Evolutionary conservation across 2,888 invertebrate genomes (phyloP), one percentile per base, ranked within the genome.

Genomic region (Chesias legatella): DNA sequence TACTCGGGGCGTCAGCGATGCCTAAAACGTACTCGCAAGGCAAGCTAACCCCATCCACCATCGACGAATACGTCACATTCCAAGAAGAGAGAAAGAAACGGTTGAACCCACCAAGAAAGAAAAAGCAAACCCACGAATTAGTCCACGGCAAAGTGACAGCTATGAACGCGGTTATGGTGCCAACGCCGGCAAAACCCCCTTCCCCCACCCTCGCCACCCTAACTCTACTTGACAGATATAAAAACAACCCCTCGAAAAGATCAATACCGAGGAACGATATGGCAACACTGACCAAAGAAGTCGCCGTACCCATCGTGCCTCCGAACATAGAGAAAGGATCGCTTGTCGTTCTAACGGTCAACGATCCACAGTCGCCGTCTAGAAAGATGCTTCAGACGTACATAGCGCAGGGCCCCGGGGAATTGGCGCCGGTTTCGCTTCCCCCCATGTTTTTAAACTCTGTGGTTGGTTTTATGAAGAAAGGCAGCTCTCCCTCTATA

Each of bases 351-450:
- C 48, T 88, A 1, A 78, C 85, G 0, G 84, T 85, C 0, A 73
- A 81, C 30, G 85, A 86, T 48, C 86, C 88, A 0, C 66, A 69
- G 13, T 76, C 79, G 0, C 82, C 88, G 0, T 63, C 81, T 0
- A 83, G 83, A 51, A 84, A 85, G 43, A 83, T 85, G 76, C 53
- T 86, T 1, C 88, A 88, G 36, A 86, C 86, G 0, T 88, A 86
- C 45, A 78, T 86, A 33, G 77, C 85, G 0, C 66, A 75, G 2
- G 78, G 72, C 0, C 69, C 67, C 0, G 85, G 83, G 0, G 63
- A 68, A 33, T 47, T 88, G 2, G 75, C 79, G 0, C 84, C 86
- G 0, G 72, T 86, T 0, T 73, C 79, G 3, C 62, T 88, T 6
- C 80, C 84, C 0, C 48, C 79, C 0, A 69, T 63, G 0, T 65